These are phyloP conservation scores for Brevipalpus yothersi DNA, from an alignment of 1,140 invertebrate genomes.

Conservation along the genomic window DNA sequence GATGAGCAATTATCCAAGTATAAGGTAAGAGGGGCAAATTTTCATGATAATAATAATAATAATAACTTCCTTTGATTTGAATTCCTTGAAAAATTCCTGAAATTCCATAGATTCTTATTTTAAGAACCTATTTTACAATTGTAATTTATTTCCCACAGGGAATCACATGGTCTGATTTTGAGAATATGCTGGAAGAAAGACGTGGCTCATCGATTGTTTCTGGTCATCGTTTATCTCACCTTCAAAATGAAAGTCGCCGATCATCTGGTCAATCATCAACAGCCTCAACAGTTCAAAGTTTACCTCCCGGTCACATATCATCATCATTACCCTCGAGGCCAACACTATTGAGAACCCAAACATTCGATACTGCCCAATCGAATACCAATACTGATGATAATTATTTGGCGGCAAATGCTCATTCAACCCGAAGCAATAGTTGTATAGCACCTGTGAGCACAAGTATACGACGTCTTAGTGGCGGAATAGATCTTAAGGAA, in stretches of 20 bases:
- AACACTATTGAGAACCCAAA: constrained; percentile 1
- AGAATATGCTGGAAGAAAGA: constrained; percentile 12
- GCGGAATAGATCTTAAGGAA: background rate
- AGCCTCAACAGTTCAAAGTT: background rate
- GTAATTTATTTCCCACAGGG: constrained; percentile 12
- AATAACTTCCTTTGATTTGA: too few relatives aligned
- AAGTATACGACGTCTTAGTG: constrained; percentile 1
- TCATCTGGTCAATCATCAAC: constrained; percentile 8
- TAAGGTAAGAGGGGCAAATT: constrained; percentile 20
- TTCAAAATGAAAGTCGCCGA: constrained; percentile 1
- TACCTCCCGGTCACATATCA: background rate
- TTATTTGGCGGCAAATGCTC: background rate
- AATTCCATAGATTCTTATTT: too few relatives aligned
- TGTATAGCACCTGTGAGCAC: constrained; percentile 2
- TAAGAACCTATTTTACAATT: background rate
- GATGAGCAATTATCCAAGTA: constrained; percentile 31
- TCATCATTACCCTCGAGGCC: background rate
- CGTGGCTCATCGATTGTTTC: constrained; percentile 10
- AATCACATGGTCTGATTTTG: constrained; percentile 24
- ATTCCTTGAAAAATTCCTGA: too few relatives aligned
- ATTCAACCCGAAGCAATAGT: constrained; percentile 4
- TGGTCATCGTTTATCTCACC: constrained; percentile 8
- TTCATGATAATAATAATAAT: too few relatives aligned
- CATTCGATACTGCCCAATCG: constrained; percentile 2
- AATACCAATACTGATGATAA: background rate